These are phyloP conservation scores for Octodonta nipae DNA, from an alignment of 2,888 invertebrate species.

Conservation along the genomic window DNA sequence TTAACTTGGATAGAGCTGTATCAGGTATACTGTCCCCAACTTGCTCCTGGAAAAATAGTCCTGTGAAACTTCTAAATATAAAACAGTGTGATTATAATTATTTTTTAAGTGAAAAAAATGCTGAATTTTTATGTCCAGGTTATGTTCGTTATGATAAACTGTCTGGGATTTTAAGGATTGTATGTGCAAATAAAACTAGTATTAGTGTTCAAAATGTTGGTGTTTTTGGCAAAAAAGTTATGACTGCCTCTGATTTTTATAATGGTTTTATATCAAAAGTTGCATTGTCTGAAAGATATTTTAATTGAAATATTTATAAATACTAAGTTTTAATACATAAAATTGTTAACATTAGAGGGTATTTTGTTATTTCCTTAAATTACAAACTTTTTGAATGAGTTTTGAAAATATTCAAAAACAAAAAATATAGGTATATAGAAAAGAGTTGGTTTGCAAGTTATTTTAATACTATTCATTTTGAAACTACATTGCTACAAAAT, in stretches of 20 bases:
- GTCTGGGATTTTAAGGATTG: slow-evolving; percentile 46
- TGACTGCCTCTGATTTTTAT: slow-evolving; percentile 69
- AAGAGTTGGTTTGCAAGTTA: no score
- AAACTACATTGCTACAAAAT: no score
- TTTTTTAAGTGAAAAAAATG: slow-evolving; percentile 1
- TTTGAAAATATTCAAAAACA: no score
- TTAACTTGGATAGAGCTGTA: slow-evolving; percentile 58
- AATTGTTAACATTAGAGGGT: no score
- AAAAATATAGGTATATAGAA: no score
- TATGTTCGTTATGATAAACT: slow-evolving; percentile 45
- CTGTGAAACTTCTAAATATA: slow-evolving; percentile 48
- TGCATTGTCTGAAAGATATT: slow-evolving; percentile 29
- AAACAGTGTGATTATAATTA: slow-evolving; percentile 16
- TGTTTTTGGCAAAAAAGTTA: slow-evolving; percentile 54
- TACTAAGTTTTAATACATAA: no score
- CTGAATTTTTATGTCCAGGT: slow-evolving; percentile 37
- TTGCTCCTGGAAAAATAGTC: slow-evolving; percentile 46
- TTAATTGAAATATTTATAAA: no score
- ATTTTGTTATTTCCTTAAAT: no score
- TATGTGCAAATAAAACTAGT: slow-evolving; percentile 52
- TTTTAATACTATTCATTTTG: no score
- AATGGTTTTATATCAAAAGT: slow-evolving; percentile 68
- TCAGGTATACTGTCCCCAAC: slow-evolving; percentile 48
- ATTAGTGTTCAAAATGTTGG: slow-evolving; percentile 52
- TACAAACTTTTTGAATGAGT: no score